Base-by-base conservation (phyloP, 92 coral and sea anemone genomes). In the Anthopleura xanthogrammica region DNA sequence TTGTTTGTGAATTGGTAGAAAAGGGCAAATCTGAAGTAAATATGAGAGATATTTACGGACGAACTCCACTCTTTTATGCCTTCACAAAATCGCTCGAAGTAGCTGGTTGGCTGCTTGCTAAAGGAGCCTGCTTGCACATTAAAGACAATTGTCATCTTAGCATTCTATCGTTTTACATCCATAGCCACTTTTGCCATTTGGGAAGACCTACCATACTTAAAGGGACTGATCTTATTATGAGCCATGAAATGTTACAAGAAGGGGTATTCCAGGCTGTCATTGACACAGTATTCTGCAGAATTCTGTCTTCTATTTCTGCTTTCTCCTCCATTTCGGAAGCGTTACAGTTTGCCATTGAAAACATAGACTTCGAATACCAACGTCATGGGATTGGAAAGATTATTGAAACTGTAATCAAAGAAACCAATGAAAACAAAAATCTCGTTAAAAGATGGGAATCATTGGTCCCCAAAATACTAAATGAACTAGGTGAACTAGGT, bases 1-100 rank as follows among this genome's bases (percentile, higher is more conserved):
- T 60, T 60, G 29, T 60, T 60, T 23, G 24, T 17, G 10, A 17
- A 60, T n/a, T 60, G 22, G 68, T 60, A 20, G 24, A 7, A 72
- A 12, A 72, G 0, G 50, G 76, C 19, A 29, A 54, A 16, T 39
- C 39, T 42, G 23, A 68, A 11, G 77, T 81, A n/a, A 66, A 81
- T 43, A 23, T n/a, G 23, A 79, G 52, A 22, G 83, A 79, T 57
- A 65, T 50, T 65, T n/a, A 82, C 29, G 77, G 85, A 17, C 46
- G 40, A 68, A 66, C 85, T 4, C 54, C 77, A 16, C 41, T 82
- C 48, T 41, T 66, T 41, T 70, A 41, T 72, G 85, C 78, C 1
- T 17, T 60, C 10, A 20, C 68, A 20, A 17, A 17, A 17, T 60
- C 68, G 0, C 68, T 60, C 24, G 24, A 17, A 17, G 3, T n/a